These are phyloP conservation scores for Pegoplata infirma DNA, from an alignment of 2,888 invertebrate species.

Conservation along the genomic window DNA sequence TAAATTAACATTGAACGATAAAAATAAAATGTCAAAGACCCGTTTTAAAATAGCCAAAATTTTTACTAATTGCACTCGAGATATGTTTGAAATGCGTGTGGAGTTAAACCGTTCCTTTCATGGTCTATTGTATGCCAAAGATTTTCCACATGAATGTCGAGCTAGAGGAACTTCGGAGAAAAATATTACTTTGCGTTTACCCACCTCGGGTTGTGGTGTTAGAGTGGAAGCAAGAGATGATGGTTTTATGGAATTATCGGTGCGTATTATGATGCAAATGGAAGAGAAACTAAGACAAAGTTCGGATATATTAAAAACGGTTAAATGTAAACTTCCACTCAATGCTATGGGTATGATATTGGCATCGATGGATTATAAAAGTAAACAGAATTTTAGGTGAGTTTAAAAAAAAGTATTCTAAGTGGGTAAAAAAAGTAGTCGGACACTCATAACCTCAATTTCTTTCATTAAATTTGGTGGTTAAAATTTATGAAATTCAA, in stretches of 20 bases:
- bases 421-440: too few relatives aligned
- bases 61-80: slow-evolving; percentile 82
- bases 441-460: too few relatives aligned
- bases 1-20: slow-evolving; percentile 26
- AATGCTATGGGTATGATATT: slow-evolving; percentile 75
- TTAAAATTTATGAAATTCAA: too few relatives aligned
- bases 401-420: too few relatives aligned
- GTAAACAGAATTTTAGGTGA: slow-evolving; percentile 40
- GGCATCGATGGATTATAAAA: slow-evolving; percentile 52
- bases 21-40: slow-evolving; percentile 74
- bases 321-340: slow-evolving; percentile 80
- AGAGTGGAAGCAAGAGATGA: slow-evolving; percentile 80
- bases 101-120: slow-evolving; percentile 81
- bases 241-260: slow-evolving; percentile 82
- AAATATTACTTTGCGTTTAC: slow-evolving; percentile 72
- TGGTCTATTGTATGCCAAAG: slow-evolving; percentile 86
- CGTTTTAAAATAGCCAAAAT: slow-evolving; percentile 80
- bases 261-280: slow-evolving; percentile 86
- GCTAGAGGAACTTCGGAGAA: slow-evolving; percentile 79
- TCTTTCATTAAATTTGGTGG: too few relatives aligned
- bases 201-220: slow-evolving; percentile 83
- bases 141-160: slow-evolving; percentile 86
- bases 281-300: slow-evolving; percentile 86
- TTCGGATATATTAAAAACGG: slow-evolving; percentile 83
- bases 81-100: slow-evolving; percentile 82